Evolutionary conservation across 2,888 invertebrate genomes (phyloP), one percentile per base, ranked within the genome.

Genomic region (Andrena flavipes): DNA sequence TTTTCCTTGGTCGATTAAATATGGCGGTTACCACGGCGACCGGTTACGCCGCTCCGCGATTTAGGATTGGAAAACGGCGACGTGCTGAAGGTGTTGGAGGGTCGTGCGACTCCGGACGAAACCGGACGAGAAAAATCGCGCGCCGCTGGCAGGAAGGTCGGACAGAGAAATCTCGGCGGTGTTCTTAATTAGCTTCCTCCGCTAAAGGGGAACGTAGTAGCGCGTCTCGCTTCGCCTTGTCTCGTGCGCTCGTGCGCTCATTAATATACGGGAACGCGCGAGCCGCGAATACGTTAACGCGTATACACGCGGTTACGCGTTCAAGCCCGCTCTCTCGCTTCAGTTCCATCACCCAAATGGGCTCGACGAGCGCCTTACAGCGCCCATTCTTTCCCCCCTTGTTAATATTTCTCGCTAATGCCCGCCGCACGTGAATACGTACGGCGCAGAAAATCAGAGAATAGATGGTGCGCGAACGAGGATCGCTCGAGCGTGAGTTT

Each of bases 101-200:
- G 64, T 63, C 69, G 60, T 65, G 62, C 48, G 65, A 69, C 42
- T 60, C 23, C 8, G 62, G 68, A 60, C 30, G 51, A 68, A 59
- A 64, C 54, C 82, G 68, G 71, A 63, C 42, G 74, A 69, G 74
- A 81, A 81, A 67, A 81, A 67, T 81, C 75, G 51, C 62, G 63
- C 60, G 80, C 51, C 42, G 62, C 48, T 60, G 80, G 42, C 70
- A 76, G 84, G 83, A 78, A 73, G 83, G 82, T 73, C 77, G 70
- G 72, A 70, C 74, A 76, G 73, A 72, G 78, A 76, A 68, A 76
- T 75, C 81, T 76, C 72, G 49, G 80, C 69, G 60, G 81, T 76
- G 87, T 79, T 88, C 85, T 85, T 89, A 90, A 89, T 89, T 89
- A 90, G 88, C 76, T 87, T 83, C 80, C 85, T 82, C 73, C 70